Evolutionary conservation across 2,797 vertebrate species (phyloP).

Genomic region (Chaunax sp.): DNA sequence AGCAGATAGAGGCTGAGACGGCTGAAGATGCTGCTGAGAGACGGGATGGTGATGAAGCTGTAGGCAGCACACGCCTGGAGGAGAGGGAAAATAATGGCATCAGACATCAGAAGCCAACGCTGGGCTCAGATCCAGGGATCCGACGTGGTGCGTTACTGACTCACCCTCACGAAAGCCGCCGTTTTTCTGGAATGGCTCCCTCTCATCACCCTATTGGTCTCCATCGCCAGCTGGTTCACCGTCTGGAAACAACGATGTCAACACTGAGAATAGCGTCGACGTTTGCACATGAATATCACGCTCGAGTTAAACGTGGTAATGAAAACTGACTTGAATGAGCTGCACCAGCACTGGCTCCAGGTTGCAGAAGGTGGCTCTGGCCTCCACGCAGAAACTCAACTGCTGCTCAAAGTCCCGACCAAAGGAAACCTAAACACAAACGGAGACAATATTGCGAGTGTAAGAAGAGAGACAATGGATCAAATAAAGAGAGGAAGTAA

Average conservation of each 20-base stretch:
- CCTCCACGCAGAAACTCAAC: constrained; percentile 97
- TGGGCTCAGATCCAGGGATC: neutral
- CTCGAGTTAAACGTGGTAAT: neutral
- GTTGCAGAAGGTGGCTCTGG: constrained; percentile 95
- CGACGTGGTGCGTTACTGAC: constrained; percentile 48
- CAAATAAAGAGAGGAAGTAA: neutral
- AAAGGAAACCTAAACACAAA: constrained; percentile 90
- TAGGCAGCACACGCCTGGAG: constrained; percentile 96
- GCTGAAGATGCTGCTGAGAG: constrained; percentile 92
- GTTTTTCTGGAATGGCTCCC: constrained; percentile 97
- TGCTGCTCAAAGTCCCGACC: constrained; percentile 98
- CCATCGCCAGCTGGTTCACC: constrained; percentile 96
- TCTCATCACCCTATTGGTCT: constrained; percentile 94
- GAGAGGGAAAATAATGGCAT: neutral
- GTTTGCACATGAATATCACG: neutral
- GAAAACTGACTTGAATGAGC: constrained; percentile 91
- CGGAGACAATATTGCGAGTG: neutral
- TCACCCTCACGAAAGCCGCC: constrained; percentile 94
- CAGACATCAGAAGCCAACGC: neutral
- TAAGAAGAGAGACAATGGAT: neutral
- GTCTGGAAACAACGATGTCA: constrained; percentile 79
- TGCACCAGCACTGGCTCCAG: constrained; percentile 95
- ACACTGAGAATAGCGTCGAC: neutral
- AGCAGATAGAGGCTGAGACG: constrained; percentile 94
- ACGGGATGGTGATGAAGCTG: constrained; percentile 98